These are phyloP conservation scores for Zaprionus inermis DNA, from an alignment of 1,140 invertebrate species.

Conservation along the genomic window DNA sequence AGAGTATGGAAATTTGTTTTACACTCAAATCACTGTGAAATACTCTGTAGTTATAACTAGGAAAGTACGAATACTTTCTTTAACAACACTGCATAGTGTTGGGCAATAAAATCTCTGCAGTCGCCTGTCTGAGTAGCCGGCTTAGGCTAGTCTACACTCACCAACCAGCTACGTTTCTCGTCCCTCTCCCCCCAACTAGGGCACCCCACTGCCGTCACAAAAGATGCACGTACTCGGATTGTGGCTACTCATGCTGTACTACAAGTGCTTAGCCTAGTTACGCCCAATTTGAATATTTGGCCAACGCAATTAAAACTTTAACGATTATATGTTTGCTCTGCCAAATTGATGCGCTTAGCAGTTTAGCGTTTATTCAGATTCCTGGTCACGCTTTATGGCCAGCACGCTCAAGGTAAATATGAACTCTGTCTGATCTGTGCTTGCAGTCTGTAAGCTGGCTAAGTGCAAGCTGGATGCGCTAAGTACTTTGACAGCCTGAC, in stretches of 20 bases:
- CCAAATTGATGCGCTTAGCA: conserved; percentile 52
- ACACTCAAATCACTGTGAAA: no score
- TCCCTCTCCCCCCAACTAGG: not conserved
- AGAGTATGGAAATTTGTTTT: no score
- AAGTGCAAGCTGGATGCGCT: conserved; percentile 11
- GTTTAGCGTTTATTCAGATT: conserved; percentile 43
- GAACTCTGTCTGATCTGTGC: not conserved
- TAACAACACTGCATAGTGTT: no score
- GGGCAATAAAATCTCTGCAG: no score
- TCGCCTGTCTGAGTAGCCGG: no score
- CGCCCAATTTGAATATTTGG: conserved; percentile 36
- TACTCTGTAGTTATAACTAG: no score
- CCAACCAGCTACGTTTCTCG: not conserved
- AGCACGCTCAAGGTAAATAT: not conserved
- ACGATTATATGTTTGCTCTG: conserved; percentile 68
- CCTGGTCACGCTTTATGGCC: not conserved
- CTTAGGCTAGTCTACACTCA: not conserved
- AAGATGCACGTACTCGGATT: not conserved
- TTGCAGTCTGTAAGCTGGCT: not conserved
- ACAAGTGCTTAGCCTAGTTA: not conserved
- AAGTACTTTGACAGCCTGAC: conserved; percentile 6
- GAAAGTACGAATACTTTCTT: no score
- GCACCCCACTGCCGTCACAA: not conserved
- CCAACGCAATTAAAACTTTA: conserved; percentile 71
- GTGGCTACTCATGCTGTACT: not conserved